Evolutionary conservation across 2,797 vertebrate genomes (phyloP).

Genomic region (Myripristis murdjan): DNA sequence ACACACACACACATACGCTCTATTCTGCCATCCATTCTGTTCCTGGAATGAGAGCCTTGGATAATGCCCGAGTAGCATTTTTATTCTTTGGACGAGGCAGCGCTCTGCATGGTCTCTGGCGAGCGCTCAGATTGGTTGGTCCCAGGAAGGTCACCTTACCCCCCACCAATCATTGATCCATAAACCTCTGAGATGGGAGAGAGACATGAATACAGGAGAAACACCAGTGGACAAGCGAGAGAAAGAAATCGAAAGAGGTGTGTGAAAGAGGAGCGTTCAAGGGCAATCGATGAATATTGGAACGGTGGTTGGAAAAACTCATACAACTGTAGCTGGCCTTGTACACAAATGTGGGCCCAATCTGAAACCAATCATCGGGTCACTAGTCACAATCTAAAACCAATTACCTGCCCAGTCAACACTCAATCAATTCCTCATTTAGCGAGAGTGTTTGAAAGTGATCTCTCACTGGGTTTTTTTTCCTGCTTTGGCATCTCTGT

Average conservation of each 20-base stretch:
- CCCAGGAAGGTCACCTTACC: conserved; percentile 71
- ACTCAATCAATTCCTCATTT: conserved; percentile 46
- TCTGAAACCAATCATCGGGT: conserved; percentile 18
- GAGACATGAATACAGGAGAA: conserved; percentile 10
- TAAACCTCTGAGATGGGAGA: conserved; percentile 55
- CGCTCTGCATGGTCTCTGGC: conserved; percentile 18
- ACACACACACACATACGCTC: not conserved
- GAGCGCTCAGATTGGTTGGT: conserved; percentile 41
- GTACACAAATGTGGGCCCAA: not conserved
- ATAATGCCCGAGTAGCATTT: conserved; percentile 41
- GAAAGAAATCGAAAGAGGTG: conserved; percentile 19
- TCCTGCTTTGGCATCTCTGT: conserved; percentile 25
- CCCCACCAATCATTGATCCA: conserved; percentile 60
- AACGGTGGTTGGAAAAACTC: conserved; percentile 9
- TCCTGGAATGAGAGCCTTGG: conserved; percentile 26
- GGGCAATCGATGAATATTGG: conserved; percentile 29
- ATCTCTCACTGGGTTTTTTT: conserved; percentile 32
- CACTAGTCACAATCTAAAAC: conserved; percentile 13
- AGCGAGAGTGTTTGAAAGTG: conserved; percentile 23
- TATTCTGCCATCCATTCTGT: conserved; percentile 3
- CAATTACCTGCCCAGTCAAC: conserved; percentile 37
- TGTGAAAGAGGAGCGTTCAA: conserved; percentile 33
- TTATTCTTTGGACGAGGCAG: conserved; percentile 38
- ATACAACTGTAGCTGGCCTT: conserved; percentile 4
- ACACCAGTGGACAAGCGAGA: not conserved